A percentile compares a stretch with the other conserved stretches of the same genome.
Evolutionary conservation across 2,797 vertebrate genomes (phyloP).

Genomic region (Enteromius trimaculatus): DNA sequence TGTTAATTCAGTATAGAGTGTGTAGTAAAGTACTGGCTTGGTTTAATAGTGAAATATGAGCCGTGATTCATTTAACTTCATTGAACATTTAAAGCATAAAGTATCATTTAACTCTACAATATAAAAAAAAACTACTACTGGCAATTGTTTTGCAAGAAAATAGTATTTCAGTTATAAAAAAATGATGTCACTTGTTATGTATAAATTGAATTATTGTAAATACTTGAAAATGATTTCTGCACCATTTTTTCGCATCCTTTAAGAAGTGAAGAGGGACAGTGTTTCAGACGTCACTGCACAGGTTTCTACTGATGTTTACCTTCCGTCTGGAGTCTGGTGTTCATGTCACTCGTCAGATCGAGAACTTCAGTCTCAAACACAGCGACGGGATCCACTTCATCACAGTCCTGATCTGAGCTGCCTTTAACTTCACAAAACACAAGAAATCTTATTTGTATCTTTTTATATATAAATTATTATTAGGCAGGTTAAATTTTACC

Average conservation of each 20-base stretch:
- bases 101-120: background rate
- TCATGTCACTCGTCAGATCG: constrained; percentile 69
- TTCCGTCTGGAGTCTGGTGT: constrained; percentile 41
- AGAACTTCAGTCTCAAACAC: constrained; percentile 82
- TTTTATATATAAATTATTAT: background rate
- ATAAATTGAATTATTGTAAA: background rate
- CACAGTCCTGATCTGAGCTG: constrained; percentile 60
- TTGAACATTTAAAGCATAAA: no score
- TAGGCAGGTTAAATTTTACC: background rate
- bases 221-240: no score
- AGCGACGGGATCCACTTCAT: constrained; percentile 66
- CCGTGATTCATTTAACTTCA: no score
- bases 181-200: background rate
- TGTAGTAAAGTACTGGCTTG: background rate
- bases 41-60: background rate
- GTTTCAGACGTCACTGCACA: background rate
- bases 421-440: background rate
- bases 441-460: background rate
- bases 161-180: background rate
- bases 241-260: no score
- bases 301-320: constrained; percentile 57
- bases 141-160: background rate
- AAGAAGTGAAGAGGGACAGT: no score
- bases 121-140: no score
- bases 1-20: background rate